Conservation (phyloP, 92 coral and sea anemone species). For the Micromussa lordhowensis region DNA sequence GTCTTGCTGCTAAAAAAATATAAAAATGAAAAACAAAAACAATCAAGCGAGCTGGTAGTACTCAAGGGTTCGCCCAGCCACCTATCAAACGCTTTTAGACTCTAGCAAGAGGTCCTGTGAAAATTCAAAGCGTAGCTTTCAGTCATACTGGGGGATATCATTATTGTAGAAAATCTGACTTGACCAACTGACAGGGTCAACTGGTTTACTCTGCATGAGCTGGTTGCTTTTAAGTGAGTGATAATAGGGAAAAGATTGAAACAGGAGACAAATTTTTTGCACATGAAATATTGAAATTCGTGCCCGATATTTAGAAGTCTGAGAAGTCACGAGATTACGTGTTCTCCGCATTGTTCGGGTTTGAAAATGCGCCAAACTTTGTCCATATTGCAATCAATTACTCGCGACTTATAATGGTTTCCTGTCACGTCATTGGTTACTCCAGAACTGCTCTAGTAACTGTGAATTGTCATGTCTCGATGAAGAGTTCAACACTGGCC, state of each 20-base stretch:
- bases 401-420: neutral
- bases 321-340: neutral
- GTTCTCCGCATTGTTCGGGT: neutral
- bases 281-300: neutral
- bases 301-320: neutral
- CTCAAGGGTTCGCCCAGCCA: neutral
- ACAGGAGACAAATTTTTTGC: neutral
- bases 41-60: neutral
- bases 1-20: no score
- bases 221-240: neutral
- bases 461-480: neutral
- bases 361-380: neutral
- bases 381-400: neutral
- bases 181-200: conserved; percentile 9
- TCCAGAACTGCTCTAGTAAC: neutral
- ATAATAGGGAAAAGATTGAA: neutral
- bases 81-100: neutral
- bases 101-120: neutral
- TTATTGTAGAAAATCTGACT: neutral
- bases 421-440: neutral
- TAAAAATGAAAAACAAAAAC: no score
- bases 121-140: neutral
- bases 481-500: neutral
- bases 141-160: neutral
- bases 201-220: neutral